A percentile compares a stretch with the other conserved stretches of the same genome.
Conservation (phyloP, 2,797 vertebrate genomes). For the Lepilemur ruficaudatus region DNA sequence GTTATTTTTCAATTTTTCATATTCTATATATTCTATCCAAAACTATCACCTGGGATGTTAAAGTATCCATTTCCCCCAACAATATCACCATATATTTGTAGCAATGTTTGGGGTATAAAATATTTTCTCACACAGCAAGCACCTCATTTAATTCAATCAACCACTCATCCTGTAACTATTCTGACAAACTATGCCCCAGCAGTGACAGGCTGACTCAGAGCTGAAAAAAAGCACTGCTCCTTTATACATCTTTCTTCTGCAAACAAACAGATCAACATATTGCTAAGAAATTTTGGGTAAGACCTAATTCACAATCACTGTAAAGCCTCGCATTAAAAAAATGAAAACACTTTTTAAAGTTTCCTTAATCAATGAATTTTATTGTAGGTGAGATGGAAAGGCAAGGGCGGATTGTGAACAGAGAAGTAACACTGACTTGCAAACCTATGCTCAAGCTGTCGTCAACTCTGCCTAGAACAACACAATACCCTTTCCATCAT, state of each 20-base stretch:
- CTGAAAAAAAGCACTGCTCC: not conserved
- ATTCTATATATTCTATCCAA: not conserved
- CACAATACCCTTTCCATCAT: not conserved
- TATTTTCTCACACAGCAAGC: not conserved
- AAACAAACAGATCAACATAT: not conserved
- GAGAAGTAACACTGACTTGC: not conserved
- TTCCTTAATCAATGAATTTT: not conserved
- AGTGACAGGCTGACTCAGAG: not conserved
- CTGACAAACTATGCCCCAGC: not conserved
- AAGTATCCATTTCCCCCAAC: not conserved
- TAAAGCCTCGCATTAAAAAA: not conserved
- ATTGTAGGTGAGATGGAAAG: not conserved
- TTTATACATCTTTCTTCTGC: not conserved
- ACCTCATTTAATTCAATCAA: not conserved
- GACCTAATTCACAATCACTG: not conserved
- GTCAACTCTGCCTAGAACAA: not conserved
- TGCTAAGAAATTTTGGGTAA: not conserved
- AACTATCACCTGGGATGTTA: not conserved
- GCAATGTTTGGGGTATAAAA: not conserved
- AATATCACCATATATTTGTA: not conserved
- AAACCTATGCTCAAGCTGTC: not conserved
- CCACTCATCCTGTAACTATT: not conserved
- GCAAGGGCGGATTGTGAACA: not conserved
- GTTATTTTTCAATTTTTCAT: not conserved
- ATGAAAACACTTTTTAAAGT: not conserved